Conservation (phyloP, 2,113 vertebrate genomes). For the Cinclus mexicanus region DNA sequence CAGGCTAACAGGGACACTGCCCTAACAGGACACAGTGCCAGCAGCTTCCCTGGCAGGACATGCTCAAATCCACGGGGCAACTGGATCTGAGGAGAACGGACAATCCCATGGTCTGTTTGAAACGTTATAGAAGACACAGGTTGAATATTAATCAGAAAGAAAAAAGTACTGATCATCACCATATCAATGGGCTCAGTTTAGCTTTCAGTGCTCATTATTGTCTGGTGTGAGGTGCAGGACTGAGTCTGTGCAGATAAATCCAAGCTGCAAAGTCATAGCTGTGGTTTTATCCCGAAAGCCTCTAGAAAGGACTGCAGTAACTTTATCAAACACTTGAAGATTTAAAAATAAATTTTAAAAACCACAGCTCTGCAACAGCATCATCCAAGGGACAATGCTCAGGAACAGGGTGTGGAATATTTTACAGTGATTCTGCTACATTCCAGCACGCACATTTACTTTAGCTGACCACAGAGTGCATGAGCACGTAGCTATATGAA, state of each 20-base stretch:
- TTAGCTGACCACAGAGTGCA: neutral
- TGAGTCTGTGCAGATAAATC: neutral
- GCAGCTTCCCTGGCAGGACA: slow-evolving; percentile 4
- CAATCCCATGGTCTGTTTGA: slow-evolving; percentile 54
- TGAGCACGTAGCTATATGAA: neutral
- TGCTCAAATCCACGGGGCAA: slow-evolving; percentile 19
- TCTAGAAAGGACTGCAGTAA: neutral
- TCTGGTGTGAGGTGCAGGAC: slow-evolving; percentile 14
- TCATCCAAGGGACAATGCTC: neutral
- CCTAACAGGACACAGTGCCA: neutral
- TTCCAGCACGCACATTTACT: neutral
- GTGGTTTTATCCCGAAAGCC: neutral
- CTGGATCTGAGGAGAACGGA: slow-evolving; percentile 46
- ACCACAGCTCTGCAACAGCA: neutral
- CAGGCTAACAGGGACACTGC: neutral
- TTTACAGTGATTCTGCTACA: neutral
- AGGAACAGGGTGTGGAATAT: neutral
- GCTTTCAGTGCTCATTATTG: slow-evolving; percentile 51
- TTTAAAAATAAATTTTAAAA: neutral
- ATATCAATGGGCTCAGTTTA: slow-evolving; percentile 67
- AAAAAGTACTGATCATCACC: slow-evolving; percentile 64
- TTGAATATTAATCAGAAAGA: slow-evolving; percentile 65
- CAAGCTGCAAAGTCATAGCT: slow-evolving; percentile 26
- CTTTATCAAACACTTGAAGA: neutral
- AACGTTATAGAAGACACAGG: slow-evolving; percentile 55